Base-by-base conservation (phyloP, 2,888 invertebrate species). In the Poecilus cupreus region DNA sequence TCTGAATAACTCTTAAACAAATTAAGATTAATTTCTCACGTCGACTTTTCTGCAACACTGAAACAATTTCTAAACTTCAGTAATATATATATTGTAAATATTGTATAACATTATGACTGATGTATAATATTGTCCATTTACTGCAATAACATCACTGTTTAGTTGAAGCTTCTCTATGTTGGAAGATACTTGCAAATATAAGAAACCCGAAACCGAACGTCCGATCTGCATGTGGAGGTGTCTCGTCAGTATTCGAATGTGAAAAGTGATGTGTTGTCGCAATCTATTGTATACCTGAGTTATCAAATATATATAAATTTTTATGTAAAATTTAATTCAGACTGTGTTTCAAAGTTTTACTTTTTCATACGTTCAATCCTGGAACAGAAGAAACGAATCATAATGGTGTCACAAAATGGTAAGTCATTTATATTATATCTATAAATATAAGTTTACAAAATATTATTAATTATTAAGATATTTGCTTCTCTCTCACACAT, bases 261-360 rank as follows among this genome's bases (percentile, higher is more conserved):
- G 20, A 20, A 37, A 72, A 54, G 80, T 72, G 54, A 51, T 68
- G 68, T 68, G 68, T n/a, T 70, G 51, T 79, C 70, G 79, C 70
- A 79, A 77, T 72, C 24, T 80, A 43, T 80, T 80, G 80, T 80
- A 72, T 72, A 80, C 80, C 72, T 80, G 72, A 80, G 72, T 80
- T 80, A 54, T 79, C 22, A 80, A 80, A 78, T 78, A 75, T 32
- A 32, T 80, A 80, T 80, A 72, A 80, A 80, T 80, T 80, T 80
- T 80, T 80, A 80, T 80, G 80, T 80, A 80, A 32, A 39, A 26
- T 18, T 60, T 20, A 57, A 22, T 3, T 18, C 4, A 1, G 8
- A 32, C 5, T n/a, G n/a, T n/a, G n/a, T n/a, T n/a, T n/a, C n/a
- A n/a, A n/a, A n/a, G n/a, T n/a, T n/a, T n/a, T n/a, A n/a, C n/a